Conservation (phyloP, 2,797 vertebrate genomes). For the Dipus sagitta region DNA sequence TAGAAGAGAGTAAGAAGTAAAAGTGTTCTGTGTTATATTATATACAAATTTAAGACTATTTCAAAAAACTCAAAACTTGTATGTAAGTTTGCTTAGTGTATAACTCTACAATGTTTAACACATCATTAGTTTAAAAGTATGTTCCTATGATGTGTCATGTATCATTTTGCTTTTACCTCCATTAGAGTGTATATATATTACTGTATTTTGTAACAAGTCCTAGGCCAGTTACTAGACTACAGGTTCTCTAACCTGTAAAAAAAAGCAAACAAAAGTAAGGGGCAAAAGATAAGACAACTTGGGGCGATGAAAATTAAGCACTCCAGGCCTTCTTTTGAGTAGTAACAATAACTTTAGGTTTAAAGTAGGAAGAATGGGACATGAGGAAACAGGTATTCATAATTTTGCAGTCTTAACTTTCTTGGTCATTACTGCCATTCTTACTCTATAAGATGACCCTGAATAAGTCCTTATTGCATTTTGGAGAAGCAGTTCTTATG, state of each 20-base stretch:
- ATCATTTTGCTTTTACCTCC: background rate
- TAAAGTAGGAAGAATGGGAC: too few species aligned
- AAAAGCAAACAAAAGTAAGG: background rate
- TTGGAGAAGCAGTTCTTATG: too few species aligned
- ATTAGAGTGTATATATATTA: background rate
- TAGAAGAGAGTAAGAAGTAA: background rate
- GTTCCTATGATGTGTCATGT: background rate
- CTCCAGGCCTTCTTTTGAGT: background rate
- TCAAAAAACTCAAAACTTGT: background rate
- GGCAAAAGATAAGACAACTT: background rate
- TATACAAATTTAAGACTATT: background rate
- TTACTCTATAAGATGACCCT: too few species aligned
- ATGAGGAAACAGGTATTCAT: too few species aligned
- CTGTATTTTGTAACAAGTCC: background rate
- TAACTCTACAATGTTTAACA: background rate
- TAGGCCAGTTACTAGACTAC: background rate
- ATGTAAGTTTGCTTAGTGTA: background rate
- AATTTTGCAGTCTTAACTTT: too few species aligned
- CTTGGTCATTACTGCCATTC: too few species aligned
- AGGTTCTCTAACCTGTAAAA: background rate
- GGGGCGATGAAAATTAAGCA: background rate
- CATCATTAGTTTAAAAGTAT: background rate
- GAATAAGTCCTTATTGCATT: too few species aligned
- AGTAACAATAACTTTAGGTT: background rate
- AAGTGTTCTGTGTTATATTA: background rate